Evolutionary conservation across 2,113 vertebrate genomes (phyloP).

Genomic region (Marmota monax): DNA sequence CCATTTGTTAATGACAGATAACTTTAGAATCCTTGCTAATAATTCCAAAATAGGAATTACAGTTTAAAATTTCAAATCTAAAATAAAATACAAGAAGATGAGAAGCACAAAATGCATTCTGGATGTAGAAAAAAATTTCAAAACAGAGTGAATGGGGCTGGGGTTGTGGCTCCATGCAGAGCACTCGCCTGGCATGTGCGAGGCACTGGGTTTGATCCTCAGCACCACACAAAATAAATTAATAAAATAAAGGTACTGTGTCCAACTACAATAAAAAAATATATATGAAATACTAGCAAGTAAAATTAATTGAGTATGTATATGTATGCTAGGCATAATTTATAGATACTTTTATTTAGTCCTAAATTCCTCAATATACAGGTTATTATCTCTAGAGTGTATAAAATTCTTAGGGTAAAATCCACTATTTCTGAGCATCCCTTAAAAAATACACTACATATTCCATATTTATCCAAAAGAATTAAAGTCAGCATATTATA

Average conservation of each 20-base stretch:
- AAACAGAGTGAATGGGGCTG: not conserved
- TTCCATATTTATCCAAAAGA: no score
- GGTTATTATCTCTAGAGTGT: not conserved
- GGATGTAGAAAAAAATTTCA: not conserved
- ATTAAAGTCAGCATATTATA: no score
- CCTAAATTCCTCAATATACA: not conserved
- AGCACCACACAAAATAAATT: no score
- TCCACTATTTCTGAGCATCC: not conserved
- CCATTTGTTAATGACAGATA: not conserved
- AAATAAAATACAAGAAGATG: not conserved
- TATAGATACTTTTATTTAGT: not conserved
- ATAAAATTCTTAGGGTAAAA: slow-evolving; percentile 34
- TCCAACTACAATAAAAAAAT: no score
- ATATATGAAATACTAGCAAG: not conserved
- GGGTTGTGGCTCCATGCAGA: no score
- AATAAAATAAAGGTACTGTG: no score
- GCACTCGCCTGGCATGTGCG: no score
- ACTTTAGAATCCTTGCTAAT: not conserved
- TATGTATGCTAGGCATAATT: not conserved
- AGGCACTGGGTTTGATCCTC: no score
- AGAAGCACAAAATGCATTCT: not conserved
- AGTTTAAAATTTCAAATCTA: slow-evolving; percentile 51
- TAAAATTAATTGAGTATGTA: not conserved
- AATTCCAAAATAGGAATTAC: slow-evolving; percentile 38
- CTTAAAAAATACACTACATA: not conserved